Evolutionary conservation across 2,888 invertebrate genomes (phyloP), one percentile per base, ranked within the genome.

Genomic region (Callyntrura guangdongensis): DNA sequence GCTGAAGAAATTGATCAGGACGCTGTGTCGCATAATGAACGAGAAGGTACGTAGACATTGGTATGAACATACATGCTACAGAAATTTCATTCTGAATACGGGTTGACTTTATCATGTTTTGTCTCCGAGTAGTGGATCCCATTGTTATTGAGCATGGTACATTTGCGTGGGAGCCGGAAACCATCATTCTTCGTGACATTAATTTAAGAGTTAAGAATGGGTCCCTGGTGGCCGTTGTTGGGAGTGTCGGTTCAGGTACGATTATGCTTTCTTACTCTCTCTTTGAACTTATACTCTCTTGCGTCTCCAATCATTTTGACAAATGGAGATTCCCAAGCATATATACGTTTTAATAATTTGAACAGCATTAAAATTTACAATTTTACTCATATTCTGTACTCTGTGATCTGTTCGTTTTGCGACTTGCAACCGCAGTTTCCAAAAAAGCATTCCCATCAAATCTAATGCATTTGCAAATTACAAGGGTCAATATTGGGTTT

Each of bases 81-180:
- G n/a, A n/a, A n/a, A n/a, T n/a, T n/a, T n/a, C 4, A 64, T 59
- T 61, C 11, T 67, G 67, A 36, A n/a, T 67, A 64, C 25, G 11
- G 14, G 1, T 53, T 53, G 9, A 5, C 1, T n/a, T 17, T 59
- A 12, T 59, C 1, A 53, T 53, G 53, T 36, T 11, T 53, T 53
- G 11, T 14, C 2, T 53, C n/a, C 2, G 9, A 27, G 0, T 11
- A 92, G 92, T 36, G 17, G 77, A 88, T 74, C 97, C 98, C 0
- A 95, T 99, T 92, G 95, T 97, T 17, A 97, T 99, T 92, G 97
- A 98, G 94, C 97, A 98, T 94, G 99, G 98, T 0, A 96, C 96
- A 86, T 99, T 99, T 95, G 95, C 97, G 0, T 99, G 99, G 99
- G 98, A 97, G 85, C 94, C 94, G 1, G 92, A 88, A 17, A 64